These are phyloP conservation scores for Mimumesa dahlbomi DNA, from an alignment of 2,888 invertebrate genomes.

Conservation along the genomic window DNA sequence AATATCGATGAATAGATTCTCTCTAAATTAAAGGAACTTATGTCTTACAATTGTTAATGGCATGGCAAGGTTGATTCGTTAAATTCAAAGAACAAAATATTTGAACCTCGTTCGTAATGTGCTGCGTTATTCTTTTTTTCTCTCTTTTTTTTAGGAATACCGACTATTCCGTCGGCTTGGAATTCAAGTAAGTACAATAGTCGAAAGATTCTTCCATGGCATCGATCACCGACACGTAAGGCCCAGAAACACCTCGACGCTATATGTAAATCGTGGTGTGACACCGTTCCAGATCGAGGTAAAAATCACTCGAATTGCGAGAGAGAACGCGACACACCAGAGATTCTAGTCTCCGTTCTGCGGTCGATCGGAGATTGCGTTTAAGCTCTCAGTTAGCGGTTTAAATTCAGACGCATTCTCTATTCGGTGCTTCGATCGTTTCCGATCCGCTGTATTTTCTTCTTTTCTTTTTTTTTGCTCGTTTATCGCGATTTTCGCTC, in stretches of 20 bases:
- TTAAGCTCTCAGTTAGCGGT: constrained; percentile 58
- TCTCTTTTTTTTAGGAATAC: constrained; percentile 11
- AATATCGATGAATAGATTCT: no score
- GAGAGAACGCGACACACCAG: constrained; percentile 35
- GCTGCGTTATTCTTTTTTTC: no score
- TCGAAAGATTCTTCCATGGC: constrained; percentile 59
- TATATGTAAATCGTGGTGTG: constrained; percentile 39
- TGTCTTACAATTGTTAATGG: no score
- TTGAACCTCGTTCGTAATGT: neutral
- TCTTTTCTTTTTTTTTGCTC: constrained; percentile 29
- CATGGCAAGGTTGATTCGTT: no score
- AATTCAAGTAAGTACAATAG: constrained; percentile 51
- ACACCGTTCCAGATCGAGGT: constrained; percentile 36
- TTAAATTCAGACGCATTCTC: constrained; percentile 38
- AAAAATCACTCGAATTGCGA: constrained; percentile 44
- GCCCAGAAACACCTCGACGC: constrained; percentile 55
- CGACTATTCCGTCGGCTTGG: constrained; percentile 11
- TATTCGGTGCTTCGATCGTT: constrained; percentile 26
- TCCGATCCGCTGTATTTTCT: no score
- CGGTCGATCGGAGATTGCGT: constrained; percentile 45
- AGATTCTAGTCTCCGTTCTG: constrained; percentile 50
- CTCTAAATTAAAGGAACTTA: no score
- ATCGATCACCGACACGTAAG: constrained; percentile 72
- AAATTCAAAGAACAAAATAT: no score
- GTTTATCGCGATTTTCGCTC: constrained; percentile 43